Base-by-base conservation (phyloP, 2,888 invertebrate species). In the Dynastes hyllus region DNA sequence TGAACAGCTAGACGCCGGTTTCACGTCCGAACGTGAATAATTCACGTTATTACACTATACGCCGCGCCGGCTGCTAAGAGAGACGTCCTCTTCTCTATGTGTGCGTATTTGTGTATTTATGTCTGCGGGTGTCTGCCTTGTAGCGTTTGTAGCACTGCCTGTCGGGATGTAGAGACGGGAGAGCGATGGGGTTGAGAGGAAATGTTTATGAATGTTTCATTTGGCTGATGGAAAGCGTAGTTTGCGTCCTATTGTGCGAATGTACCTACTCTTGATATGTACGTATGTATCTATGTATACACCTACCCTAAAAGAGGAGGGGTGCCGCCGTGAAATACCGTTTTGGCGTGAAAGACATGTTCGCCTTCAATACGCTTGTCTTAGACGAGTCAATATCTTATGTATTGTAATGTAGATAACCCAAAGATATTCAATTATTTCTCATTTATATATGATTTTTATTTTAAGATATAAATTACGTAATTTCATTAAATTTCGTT, bases 11-110 rank as follows among this genome's bases (percentile, higher is more conserved):
- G 63, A 32, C 37, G 66, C 66, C 66, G 16, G 40, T 40, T 16
- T 66, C 66, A n/a, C 16, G 66, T 66, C 66, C 66, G 32, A 66
- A 40, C 66, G 16, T 66, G 66, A 66, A 66, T 66, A 66, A 66
- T 66, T 66, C 37, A 66, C 16, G 32, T 66, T 45, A 40, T 66
- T 66, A 66, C 66, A 37, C 16, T 40, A 13, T 51, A 53, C 45
- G 53, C n/a, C n/a, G 16, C 45, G 53, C n/a, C n/a, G 16, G 16
- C 53, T n/a, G 4, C n/a, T 53, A 16, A 16, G 3, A 53, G 5
- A 16, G 16, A 16, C 53, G 53, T 53, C 53, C 16, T 16, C n/a
- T 3, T 5, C 16, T n/a, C n/a, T 6, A 13, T n/a, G 53, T 16
- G 53, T 53, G n/a, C 13, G 53, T 53, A 53, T 4, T 2, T 16